phyloP scores from a whole-genome alignment of 2,888 invertebrate species.

The Habrosyne pyritoides region DNA sequence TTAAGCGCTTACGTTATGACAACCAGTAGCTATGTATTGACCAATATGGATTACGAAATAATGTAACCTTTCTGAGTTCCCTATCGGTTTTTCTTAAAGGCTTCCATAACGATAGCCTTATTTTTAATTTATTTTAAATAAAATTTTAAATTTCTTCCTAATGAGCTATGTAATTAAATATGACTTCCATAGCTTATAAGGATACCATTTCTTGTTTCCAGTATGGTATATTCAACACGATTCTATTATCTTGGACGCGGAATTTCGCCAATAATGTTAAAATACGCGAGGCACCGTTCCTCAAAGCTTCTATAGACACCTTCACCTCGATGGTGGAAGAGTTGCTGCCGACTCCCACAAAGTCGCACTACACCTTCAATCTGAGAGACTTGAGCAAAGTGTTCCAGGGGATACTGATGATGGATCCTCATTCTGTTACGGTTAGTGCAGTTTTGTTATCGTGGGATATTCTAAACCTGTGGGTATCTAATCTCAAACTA shows the following conservation, averaged over 20 bases:
- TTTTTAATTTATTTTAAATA: no score
- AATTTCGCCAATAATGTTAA: slow-evolving; percentile 50
- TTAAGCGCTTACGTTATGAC: no score
- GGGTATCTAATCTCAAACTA: no score
- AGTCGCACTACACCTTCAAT: slow-evolving; percentile 96
- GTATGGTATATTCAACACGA: slow-evolving; percentile 86
- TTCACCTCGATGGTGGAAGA: slow-evolving; percentile 87
- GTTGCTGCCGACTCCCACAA: slow-evolving; percentile 93
- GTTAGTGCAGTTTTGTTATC: slow-evolving; percentile 62
- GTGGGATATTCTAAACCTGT: no score
- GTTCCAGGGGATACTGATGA: slow-evolving; percentile 91
- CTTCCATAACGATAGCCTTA: no score
- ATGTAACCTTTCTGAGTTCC: no score
- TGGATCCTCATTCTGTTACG: slow-evolving; percentile 84
- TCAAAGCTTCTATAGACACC: slow-evolving; percentile 86
- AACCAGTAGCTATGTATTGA: no score
- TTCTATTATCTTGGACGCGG: slow-evolving; percentile 87
- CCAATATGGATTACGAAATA: no score
- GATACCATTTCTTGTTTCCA: slow-evolving; percentile 34
- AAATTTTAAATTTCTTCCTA: no score
- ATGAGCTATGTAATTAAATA: no score
- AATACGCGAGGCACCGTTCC: slow-evolving; percentile 74
- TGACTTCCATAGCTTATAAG: no score
- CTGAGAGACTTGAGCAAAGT: slow-evolving; percentile 93
- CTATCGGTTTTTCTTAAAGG: no score